These are phyloP conservation scores for Sciurus carolinensis DNA, from an alignment of 2,797 vertebrate genomes.

Conservation along the genomic window DNA sequence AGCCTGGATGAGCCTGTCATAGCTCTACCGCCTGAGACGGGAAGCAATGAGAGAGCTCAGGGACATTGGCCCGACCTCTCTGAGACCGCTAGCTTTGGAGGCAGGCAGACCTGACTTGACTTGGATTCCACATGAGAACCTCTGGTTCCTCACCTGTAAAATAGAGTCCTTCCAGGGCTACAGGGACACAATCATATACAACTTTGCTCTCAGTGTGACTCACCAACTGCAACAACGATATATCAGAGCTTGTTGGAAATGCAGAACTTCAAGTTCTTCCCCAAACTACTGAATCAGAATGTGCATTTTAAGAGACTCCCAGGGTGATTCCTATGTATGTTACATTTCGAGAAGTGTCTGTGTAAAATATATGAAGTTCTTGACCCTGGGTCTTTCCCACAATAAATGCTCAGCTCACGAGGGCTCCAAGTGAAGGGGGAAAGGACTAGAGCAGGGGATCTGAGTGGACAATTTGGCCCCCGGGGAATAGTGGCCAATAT, in stretches of 20 bases:
- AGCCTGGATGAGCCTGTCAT: neutral
- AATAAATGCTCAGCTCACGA: neutral
- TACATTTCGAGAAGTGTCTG: neutral
- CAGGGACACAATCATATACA: neutral
- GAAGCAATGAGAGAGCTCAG: neutral
- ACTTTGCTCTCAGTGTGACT: neutral
- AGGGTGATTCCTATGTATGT: neutral
- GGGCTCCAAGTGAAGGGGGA: neutral
- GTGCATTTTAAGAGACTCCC: neutral
- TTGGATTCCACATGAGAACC: too few relatives aligned
- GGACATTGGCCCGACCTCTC: neutral
- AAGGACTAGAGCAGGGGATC: neutral
- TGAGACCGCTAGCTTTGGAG: neutral
- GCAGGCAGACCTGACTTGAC: neutral
- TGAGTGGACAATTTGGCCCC: neutral
- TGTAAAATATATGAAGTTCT: neutral
- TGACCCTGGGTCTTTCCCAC: accelerated
- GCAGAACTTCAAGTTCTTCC: neutral
- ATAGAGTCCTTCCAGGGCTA: accelerated
- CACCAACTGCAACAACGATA: neutral
- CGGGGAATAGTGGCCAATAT: neutral
- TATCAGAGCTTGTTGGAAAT: neutral
- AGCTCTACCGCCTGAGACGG: neutral
- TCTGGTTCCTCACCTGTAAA: neutral
- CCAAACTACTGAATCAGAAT: neutral